Base-by-base conservation (phyloP, 2,113 vertebrate species). In the Pseudorectes ferrugineus region DNA sequence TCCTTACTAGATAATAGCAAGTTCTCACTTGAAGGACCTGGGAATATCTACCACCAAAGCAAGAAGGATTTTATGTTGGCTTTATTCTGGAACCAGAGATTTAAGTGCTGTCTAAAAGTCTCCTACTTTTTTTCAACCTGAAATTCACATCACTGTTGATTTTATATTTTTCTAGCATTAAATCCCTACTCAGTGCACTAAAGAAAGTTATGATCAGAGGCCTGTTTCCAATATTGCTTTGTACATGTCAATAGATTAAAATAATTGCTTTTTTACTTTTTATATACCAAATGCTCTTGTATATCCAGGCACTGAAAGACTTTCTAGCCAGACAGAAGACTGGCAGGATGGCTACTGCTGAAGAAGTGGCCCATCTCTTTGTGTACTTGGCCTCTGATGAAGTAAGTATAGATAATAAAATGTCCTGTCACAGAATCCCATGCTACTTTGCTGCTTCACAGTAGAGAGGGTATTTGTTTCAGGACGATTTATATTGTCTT, bases 351-450 rank as follows among this genome's bases (percentile, higher is more conserved):
- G 99, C 98, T 76, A 99, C 98, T 8, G 98, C 99, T 2, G 99
- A 99, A 74, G 99, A 99, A 97, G 98, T 99, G 81, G 99, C 99
- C 9, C 90, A 98, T 80, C 98, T 99, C 28, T 99, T 99, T 45
- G 98, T 99, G 20, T 99, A 99, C 95, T 84, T 99, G 98, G 99
- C 99, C 49, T 99, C 99, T 13, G 99, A 99, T 89, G 99, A 99
- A 97, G 99, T 99, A 97, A 98, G 98, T 78, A 14, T 12, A 67
- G 4, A 72, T 5, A 10, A 26, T 11, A 77, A 43, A 24, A 74
- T 45, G 9, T 46, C n/a, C 45, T 38, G 31, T 63, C 52, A 61
- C 31, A 61, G 52, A 74, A 78, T 52, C 40, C 22, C 11, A 7
- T 8, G 15, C 31, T 67, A 48, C 45, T 70, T 57, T 55, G 24